phyloP scores from a whole-genome alignment of 2,888 invertebrate genomes.

The Dyspetes luteomarginatus region DNA sequence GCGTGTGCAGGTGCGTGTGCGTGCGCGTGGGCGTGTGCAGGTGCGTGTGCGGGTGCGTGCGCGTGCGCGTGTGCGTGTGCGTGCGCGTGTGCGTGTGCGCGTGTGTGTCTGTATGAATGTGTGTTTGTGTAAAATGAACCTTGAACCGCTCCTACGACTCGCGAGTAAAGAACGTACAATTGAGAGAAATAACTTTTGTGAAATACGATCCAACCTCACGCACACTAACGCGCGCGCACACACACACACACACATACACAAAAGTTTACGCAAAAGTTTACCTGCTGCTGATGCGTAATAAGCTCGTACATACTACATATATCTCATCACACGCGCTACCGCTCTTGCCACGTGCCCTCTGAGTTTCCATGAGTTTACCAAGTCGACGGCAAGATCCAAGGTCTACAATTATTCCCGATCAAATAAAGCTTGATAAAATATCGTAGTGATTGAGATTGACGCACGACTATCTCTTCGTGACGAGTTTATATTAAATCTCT shows the following conservation, averaged over 20 bases:
- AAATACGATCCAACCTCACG: constrained; percentile 19
- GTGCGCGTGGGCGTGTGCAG: constrained; percentile 13
- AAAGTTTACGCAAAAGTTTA: background rate
- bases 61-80: background rate
- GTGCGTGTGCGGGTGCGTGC: constrained; percentile 16
- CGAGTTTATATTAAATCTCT: too few relatives aligned
- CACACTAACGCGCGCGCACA: background rate
- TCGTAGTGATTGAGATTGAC: too few relatives aligned
- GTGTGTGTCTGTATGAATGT: constrained; percentile 17
- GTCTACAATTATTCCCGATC: too few relatives aligned
- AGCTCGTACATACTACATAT: background rate
- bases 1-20: background rate
- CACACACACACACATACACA: constrained; percentile 4
- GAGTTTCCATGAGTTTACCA: background rate
- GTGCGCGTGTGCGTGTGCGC: constrained; percentile 15
- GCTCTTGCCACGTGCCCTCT: background rate
- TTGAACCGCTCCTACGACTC: constrained; percentile 57
- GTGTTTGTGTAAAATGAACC: constrained; percentile 21
- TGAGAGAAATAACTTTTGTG: constrained; percentile 42
- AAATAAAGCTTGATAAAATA: too few relatives aligned
- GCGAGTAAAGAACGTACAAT: constrained; percentile 32
- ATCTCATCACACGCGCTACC: background rate
- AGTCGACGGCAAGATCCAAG: too few relatives aligned
- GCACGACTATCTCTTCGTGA: too few relatives aligned
- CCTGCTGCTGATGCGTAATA: too few relatives aligned